Evolutionary conservation across 2,797 vertebrate genomes (phyloP).

Genomic region (Anas bahamensis): DNA sequence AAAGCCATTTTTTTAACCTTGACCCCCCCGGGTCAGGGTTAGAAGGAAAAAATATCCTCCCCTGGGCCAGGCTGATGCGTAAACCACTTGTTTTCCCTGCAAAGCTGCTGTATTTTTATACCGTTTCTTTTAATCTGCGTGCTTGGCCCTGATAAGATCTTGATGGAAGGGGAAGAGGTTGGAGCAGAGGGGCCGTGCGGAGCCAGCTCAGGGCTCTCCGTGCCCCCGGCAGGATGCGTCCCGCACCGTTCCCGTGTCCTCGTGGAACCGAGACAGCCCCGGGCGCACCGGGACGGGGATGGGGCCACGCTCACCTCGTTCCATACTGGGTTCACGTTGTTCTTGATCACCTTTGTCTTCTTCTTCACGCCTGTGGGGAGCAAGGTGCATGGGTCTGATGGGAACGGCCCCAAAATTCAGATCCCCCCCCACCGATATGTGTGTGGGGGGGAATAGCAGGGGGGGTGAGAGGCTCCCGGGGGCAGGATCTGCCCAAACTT

Average conservation of each 20-base stretch:
- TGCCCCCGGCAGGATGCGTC: too few relatives aligned
- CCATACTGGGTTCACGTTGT: slow-evolving; percentile 94
- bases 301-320: slow-evolving; percentile 85
- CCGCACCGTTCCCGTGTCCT: too few relatives aligned
- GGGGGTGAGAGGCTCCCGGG: neutral
- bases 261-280: too few relatives aligned
- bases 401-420: neutral
- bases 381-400: neutral
- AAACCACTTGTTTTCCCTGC: neutral
- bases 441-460: neutral
- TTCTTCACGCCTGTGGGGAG: slow-evolving; percentile 89
- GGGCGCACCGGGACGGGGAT: accelerated
- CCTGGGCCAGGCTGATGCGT: neutral
- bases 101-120: neutral
- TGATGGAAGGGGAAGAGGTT: neutral
- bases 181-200: neutral
- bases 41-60: neutral
- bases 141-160: neutral
- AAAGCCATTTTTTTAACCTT: neutral
- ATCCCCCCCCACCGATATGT: accelerated
- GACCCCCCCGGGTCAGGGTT: neutral
- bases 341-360: slow-evolving; percentile 95
- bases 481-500: neutral
- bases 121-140: neutral
- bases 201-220: neutral